Conservation (phyloP, 2,113 vertebrate genomes). For the Seriola rivoliana region DNA sequence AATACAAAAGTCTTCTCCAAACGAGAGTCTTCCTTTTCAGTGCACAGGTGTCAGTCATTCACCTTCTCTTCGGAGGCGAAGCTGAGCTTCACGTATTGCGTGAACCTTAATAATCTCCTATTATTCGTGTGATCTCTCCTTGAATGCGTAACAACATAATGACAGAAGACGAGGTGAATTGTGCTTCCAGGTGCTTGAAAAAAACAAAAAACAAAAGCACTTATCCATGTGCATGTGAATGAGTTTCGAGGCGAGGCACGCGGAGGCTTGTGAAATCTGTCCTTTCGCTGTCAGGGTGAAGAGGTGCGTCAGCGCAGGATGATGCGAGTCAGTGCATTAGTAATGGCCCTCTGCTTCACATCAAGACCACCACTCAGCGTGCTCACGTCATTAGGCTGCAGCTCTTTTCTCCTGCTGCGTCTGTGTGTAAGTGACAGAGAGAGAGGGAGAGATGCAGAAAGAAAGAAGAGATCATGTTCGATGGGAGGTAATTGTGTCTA, state of each 20-base stretch:
- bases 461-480: background rate
- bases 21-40: background rate
- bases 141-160: background rate
- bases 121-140: background rate
- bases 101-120: background rate
- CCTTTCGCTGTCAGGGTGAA: background rate
- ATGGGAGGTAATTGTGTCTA: background rate
- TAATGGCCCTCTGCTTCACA: constrained; percentile 53
- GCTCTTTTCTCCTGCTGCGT: constrained; percentile 8
- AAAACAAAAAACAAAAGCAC: too few relatives aligned
- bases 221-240: background rate
- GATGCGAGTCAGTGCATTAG: constrained; percentile 42
- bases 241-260: background rate
- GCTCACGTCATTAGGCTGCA: constrained; percentile 27
- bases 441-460: background rate
- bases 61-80: too few relatives aligned
- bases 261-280: background rate
- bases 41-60: background rate
- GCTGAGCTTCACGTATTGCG: background rate
- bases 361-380: constrained; percentile 35
- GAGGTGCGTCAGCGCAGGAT: constrained; percentile 7
- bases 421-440: background rate
- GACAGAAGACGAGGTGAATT: background rate
- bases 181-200: background rate
- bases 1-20: background rate